These are phyloP conservation scores for Mungos mungo DNA, from an alignment of 2,113 vertebrate genomes.

Conservation along the genomic window DNA sequence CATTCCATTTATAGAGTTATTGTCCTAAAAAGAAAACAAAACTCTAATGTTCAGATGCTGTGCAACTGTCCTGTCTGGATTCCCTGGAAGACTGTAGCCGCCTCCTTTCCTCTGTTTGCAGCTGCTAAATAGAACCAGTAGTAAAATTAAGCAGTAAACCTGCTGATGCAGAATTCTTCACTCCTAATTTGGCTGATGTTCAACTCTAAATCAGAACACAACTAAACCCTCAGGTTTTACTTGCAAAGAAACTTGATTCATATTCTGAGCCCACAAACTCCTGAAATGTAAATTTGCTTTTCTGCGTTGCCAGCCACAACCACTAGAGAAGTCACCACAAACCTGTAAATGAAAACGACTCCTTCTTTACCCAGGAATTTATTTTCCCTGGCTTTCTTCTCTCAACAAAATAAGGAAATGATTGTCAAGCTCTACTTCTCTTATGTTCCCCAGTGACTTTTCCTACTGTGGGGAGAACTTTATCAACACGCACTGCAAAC, in stretches of 20 bases:
- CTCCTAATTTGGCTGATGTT: neutral
- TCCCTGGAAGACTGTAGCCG: neutral
- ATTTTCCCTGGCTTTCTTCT: constrained; percentile 30
- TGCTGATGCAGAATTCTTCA: neutral
- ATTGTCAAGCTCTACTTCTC: neutral
- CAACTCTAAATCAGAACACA: constrained; percentile 17
- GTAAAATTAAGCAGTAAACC: neutral
- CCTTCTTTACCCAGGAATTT: neutral
- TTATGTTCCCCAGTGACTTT: constrained; percentile 5
- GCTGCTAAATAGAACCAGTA: neutral
- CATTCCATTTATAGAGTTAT: neutral
- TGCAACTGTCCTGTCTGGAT: neutral
- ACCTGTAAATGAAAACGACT: neutral
- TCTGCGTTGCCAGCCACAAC: neutral
- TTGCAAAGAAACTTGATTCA: neutral
- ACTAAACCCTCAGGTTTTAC: neutral
- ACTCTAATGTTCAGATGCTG: neutral
- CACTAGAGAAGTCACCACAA: neutral
- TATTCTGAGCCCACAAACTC: neutral
- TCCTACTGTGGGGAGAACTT: neutral
- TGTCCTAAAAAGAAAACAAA: neutral
- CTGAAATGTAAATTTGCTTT: neutral
- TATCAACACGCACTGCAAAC: neutral
- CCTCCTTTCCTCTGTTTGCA: neutral
- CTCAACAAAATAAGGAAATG: neutral